These are phyloP conservation scores for Platypus cylindrus DNA, from an alignment of 2,888 invertebrate genomes.

Conservation along the genomic window DNA sequence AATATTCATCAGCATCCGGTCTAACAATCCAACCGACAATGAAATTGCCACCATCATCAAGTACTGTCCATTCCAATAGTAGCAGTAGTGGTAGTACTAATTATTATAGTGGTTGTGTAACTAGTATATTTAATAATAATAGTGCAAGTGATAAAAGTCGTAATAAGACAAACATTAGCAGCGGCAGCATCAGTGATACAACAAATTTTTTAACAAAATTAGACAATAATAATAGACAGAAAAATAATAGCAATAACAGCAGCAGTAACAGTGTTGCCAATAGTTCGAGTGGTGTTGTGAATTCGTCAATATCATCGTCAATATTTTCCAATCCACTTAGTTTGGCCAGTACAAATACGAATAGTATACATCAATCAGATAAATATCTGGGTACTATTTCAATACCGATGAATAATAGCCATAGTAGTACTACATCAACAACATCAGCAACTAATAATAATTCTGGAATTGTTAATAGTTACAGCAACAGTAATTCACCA, in stretches of 20 bases:
- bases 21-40: slow-evolving; percentile 28
- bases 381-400: too few species aligned
- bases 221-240: slow-evolving; percentile 17
- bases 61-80: slow-evolving; percentile 6
- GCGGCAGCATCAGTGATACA: slow-evolving; percentile 14
- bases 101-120: too few species aligned
- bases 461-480: too few species aligned
- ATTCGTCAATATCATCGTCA: slow-evolving; percentile 27
- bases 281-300: slow-evolving; percentile 21
- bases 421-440: too few species aligned
- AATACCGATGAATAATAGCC: too few species aligned
- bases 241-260: slow-evolving; percentile 8
- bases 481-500: too few species aligned
- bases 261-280: slow-evolving; percentile 11
- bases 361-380: too few species aligned
- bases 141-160: slow-evolving; percentile 8
- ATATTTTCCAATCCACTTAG: slow-evolving; percentile 35
- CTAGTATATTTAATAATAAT: too few species aligned
- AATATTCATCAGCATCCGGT: slow-evolving; percentile 23
- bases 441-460: too few species aligned
- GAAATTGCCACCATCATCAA: slow-evolving; percentile 10
- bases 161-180: too few species aligned
- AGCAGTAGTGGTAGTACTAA: slow-evolving; percentile 16
- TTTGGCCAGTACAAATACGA: slow-evolving; percentile 33
- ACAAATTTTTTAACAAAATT: slow-evolving; percentile 15